Conservation (phyloP, 2,888 invertebrate genomes). For the Taphrorychus bicolor region DNA sequence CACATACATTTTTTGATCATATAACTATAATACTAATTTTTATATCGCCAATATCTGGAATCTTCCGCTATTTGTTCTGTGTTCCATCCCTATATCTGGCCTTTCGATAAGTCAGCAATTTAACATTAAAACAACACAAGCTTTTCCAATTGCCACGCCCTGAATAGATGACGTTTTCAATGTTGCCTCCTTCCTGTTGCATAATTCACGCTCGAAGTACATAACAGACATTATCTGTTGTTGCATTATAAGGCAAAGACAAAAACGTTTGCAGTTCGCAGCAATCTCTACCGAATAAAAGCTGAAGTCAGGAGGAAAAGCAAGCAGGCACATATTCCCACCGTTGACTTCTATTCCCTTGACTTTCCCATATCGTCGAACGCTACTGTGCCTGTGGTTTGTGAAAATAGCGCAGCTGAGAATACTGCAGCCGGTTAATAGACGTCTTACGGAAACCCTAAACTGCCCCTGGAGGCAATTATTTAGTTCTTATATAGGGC, state of each 20-base stretch:
- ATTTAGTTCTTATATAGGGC: conserved; percentile 38
- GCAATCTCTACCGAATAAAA: conserved; percentile 1
- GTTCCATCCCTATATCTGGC: too few species aligned
- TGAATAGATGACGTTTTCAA: too few species aligned
- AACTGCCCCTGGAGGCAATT: conserved; percentile 35
- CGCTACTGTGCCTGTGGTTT: too few species aligned
- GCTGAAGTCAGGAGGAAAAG: neutral
- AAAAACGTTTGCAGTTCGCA: neutral
- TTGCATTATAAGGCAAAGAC: neutral
- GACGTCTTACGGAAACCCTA: conserved; percentile 37
- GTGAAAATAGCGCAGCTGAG: conserved; percentile 25
- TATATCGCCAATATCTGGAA: too few species aligned
- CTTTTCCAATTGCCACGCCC: too few species aligned
- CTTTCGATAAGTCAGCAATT: too few species aligned
- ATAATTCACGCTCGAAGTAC: neutral
- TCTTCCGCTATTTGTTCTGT: too few species aligned
- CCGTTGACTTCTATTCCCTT: conserved; percentile 8
- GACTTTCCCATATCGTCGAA: conserved; percentile 12
- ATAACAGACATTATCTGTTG: neutral
- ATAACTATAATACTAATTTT: too few species aligned
- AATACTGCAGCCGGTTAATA: conserved; percentile 38
- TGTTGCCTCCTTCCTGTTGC: too few species aligned
- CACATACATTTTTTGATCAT: too few species aligned
- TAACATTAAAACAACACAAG: too few species aligned
- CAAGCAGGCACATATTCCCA: conserved; percentile 4